These are phyloP conservation scores for Apotomis capreana DNA, from an alignment of 2,888 invertebrate genomes.

Conservation along the genomic window DNA sequence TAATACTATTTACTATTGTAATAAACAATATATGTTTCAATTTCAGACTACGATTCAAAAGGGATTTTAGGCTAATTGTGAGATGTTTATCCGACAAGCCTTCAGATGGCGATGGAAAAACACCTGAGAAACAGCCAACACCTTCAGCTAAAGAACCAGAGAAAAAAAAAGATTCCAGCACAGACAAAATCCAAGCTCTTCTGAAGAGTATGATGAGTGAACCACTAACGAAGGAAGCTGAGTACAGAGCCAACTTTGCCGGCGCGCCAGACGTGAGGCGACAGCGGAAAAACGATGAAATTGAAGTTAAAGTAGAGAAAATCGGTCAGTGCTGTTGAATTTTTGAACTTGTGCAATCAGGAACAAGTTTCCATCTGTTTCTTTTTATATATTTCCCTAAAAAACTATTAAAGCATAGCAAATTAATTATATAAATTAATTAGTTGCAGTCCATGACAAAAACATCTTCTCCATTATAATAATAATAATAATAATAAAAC, in stretches of 20 bases:
- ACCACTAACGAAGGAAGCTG: slow-evolving; percentile 68
- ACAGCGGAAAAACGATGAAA: slow-evolving; percentile 57
- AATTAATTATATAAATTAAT: too few species aligned
- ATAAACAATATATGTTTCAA: not conserved
- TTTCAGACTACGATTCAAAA: slow-evolving; percentile 56
- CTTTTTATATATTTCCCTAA: too few species aligned
- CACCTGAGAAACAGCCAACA: slow-evolving; percentile 52
- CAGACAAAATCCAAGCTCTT: slow-evolving; percentile 73
- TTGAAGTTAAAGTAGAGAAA: slow-evolving; percentile 68
- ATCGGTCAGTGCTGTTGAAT: slow-evolving; percentile 58
- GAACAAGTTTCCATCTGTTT: not conserved
- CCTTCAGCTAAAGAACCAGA: slow-evolving; percentile 47
- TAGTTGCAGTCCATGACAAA: too few species aligned
- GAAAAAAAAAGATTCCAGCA: slow-evolving; percentile 57
- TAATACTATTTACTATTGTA: not conserved
- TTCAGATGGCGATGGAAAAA: slow-evolving; percentile 63
- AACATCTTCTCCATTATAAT: too few species aligned
- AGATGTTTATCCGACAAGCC: slow-evolving; percentile 64
- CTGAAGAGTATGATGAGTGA: slow-evolving; percentile 73
- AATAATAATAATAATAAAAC: too few species aligned
- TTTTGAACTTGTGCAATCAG: not conserved
- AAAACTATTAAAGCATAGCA: too few species aligned
- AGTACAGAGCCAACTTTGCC: slow-evolving; percentile 68
- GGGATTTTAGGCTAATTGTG: slow-evolving; percentile 57
- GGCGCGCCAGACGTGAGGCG: slow-evolving; percentile 63